A percentile compares a stretch with the other conserved stretches of the same genome.
Conservation (phyloP, 1,140 invertebrate species). For the Agrypnia vestita region DNA sequence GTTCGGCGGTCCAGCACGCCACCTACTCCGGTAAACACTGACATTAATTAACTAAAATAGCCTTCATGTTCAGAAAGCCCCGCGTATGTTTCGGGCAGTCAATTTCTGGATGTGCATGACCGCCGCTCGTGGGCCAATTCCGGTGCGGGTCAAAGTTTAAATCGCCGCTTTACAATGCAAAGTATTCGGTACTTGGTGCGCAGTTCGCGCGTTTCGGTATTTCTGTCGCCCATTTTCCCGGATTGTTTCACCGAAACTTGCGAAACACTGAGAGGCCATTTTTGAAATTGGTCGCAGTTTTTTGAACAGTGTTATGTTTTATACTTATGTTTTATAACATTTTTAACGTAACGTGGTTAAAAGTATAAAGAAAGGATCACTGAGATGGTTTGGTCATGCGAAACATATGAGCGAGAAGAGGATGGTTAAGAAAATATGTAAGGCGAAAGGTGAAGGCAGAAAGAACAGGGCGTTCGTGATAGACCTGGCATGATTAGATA, state of each 20-base stretch:
- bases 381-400: no score
- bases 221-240: neutral
- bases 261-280: no score
- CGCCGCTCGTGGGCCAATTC: neutral
- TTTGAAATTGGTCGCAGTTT: no score
- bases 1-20: neutral
- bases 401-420: no score
- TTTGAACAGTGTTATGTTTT: no score
- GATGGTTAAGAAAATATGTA: no score
- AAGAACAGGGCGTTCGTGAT: no score
- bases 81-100: slow-evolving; percentile 43
- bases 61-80: slow-evolving; percentile 53
- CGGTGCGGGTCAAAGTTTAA: slow-evolving; percentile 25
- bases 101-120: slow-evolving; percentile 16
- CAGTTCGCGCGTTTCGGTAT: neutral
- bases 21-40: slow-evolving; percentile 52
- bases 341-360: no score
- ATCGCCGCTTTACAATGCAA: slow-evolving; percentile 3
- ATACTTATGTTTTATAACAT: no score
- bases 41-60: slow-evolving; percentile 59
- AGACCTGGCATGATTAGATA: no score
- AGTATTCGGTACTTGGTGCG: slow-evolving; percentile 1
- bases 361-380: no score
- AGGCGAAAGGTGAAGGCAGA: no score
- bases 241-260: neutral